Evolutionary conservation across 2,113 vertebrate species (phyloP).

Genomic region (Amphiprion ocellaris): DNA sequence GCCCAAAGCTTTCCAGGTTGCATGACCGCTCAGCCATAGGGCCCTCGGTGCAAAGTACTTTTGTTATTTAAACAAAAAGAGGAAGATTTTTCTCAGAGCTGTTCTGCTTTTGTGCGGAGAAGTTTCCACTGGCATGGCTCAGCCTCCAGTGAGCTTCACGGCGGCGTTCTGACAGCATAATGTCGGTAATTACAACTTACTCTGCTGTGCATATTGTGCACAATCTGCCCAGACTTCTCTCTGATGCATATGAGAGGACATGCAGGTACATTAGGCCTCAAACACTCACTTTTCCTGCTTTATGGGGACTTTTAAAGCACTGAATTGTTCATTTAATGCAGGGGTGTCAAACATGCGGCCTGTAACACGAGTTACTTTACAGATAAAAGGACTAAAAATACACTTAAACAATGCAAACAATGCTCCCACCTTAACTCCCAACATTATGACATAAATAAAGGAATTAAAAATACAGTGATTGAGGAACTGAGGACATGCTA

Average conservation of each 20-base stretch:
- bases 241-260: neutral
- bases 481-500: too few species aligned
- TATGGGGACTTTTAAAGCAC: too few species aligned
- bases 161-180: neutral
- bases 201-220: neutral
- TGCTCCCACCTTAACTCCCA: too few species aligned
- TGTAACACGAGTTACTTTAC: too few species aligned
- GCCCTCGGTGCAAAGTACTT: conserved; percentile 35
- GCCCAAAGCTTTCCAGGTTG: conserved; percentile 46
- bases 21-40: conserved; percentile 34
- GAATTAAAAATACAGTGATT: too few species aligned
- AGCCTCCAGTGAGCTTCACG: neutral
- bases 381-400: too few species aligned
- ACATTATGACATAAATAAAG: too few species aligned
- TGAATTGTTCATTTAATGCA: too few species aligned
- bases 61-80: neutral
- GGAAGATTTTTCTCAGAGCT: neutral
- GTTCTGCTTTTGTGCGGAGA: conserved; percentile 7
- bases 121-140: conserved; percentile 7
- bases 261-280: too few species aligned
- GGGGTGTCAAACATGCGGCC: too few species aligned
- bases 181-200: conserved; percentile 17
- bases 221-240: neutral
- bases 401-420: too few species aligned
- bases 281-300: too few species aligned